Conservation (phyloP, 2,113 vertebrate species). For the Cairina moschata region DNA sequence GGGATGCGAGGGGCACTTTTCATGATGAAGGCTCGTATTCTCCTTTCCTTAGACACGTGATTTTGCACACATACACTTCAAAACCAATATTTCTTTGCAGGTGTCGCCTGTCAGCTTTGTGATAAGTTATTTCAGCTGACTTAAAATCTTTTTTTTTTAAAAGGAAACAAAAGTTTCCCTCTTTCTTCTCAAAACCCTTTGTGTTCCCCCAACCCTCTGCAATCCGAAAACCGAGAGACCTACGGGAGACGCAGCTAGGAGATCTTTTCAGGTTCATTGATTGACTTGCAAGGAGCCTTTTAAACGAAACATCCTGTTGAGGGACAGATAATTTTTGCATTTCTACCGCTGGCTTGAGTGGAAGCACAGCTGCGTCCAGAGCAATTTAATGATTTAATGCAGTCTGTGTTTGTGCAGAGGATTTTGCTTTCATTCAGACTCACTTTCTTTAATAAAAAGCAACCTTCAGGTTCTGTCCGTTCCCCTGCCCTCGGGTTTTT, state of each 20-base stretch:
- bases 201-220: neutral
- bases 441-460: neutral
- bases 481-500: neutral
- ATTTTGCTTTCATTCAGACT: neutral
- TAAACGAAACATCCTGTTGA: neutral
- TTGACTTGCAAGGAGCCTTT: neutral
- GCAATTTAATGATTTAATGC: neutral
- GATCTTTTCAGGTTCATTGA: neutral
- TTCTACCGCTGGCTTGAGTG: neutral
- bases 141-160: neutral
- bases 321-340: neutral
- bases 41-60: neutral
- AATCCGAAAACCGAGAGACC: neutral
- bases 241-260: neutral
- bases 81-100: rapidly evolving
- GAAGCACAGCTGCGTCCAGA: neutral
- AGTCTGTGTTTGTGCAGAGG: neutral
- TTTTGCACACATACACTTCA: neutral
- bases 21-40: rapidly evolving
- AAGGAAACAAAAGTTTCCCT: neutral
- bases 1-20: neutral
- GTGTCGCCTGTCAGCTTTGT: neutral
- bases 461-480: neutral
- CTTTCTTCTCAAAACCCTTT: neutral
- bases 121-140: neutral